Evolutionary conservation across 2,888 invertebrate species (phyloP), one percentile per base, ranked within the genome.

Genomic region (Cecidostiba fungosa): DNA sequence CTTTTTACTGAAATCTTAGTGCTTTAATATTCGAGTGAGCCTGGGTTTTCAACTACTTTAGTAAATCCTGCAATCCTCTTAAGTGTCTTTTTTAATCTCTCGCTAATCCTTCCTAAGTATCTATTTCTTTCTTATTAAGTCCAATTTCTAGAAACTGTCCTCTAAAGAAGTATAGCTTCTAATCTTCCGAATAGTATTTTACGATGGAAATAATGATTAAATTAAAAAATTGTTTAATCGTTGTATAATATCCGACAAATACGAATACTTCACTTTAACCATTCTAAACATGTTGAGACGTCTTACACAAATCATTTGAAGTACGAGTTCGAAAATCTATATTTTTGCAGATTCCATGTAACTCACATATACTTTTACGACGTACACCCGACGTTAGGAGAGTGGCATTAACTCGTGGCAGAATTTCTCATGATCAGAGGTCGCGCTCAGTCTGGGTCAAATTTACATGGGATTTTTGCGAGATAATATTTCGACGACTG

Each of bases 401-500:
- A 77, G 36, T n/a, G 4, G 69, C 50, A 78, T 78, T 69, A 78
- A 78, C 66, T 69, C 62, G 3, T 29, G 47, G 43, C 36, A 10
- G 73, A 73, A 80, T 73, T 80, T 73, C 72, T n/a, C 23, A 80
- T 10, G 73, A 43, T 32, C 69, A 23, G 36, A n/a, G 32, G 47
- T 32, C 47, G n/a, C 50, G 29, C n/a, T 3, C 39, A 39, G 72
- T 72, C 72, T 29, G 43, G 32, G 36, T 8, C 26, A 69, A 82
- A 82, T 82, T 82, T 82, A 73, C 82, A 76, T 76, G 66, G 69
- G 69, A 82, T 82, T 82, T 76, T 76, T 50, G 74, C 50, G 36
- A 83, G 66, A 83, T 83, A 72, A 72, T 77, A 82, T 82, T 82
- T 69, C 62, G 43, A 70, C 66, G 16, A 66, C 32, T 59, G 50